Base-by-base conservation (phyloP, 2,113 vertebrate species). In the Gadus chalcogrammus region DNA sequence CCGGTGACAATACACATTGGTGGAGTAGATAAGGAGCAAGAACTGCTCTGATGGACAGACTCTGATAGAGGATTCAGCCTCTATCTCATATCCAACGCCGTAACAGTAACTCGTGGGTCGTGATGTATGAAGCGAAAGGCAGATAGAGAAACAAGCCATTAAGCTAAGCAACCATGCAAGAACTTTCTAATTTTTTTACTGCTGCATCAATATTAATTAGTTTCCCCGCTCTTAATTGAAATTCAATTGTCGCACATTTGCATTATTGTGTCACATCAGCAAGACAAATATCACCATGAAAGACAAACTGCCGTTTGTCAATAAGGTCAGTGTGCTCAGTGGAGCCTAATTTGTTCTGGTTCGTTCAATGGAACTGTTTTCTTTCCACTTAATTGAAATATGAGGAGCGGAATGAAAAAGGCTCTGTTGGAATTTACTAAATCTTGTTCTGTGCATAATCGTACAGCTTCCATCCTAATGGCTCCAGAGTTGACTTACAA, bases 401-500 rank as follows among this genome's bases (percentile, higher is more conserved):
- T 16, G 15, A 58, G 16, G 55, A 58, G 55, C 15, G 55, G 3
- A 13, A 17, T 13, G 15, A 63, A 24, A 28, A 63, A 31, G 16
- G 13, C 17, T 31, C 8, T 1, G 18, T 13, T 35, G 31, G 4
- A 5, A 5, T 35, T 35, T 35, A 35, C 31, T 35, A 35, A 35
- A 35, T 18, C 42, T 24, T 3, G 24, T 24, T 24, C 24, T 24
- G 24, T 65, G 35, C 35, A 12, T n/a, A 62, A 61, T 58, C n/a
- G 55, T 48, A 48, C 42, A 9, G 42, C 42, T 48, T 13, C 1
- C 42, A 13, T 48, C 11, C 42, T 48, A 48, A 48, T 48, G 42
- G 8, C 11, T 48, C 55, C 55, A 5, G 15, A 16, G 15, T 58
- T 4, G 3, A 87, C 96, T 94, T 90, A 98, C 96, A 91, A 79